Evolutionary conservation across 2,888 invertebrate species (phyloP), one percentile per base, ranked within the genome.

Genomic region (Andrena trimmerana): DNA sequence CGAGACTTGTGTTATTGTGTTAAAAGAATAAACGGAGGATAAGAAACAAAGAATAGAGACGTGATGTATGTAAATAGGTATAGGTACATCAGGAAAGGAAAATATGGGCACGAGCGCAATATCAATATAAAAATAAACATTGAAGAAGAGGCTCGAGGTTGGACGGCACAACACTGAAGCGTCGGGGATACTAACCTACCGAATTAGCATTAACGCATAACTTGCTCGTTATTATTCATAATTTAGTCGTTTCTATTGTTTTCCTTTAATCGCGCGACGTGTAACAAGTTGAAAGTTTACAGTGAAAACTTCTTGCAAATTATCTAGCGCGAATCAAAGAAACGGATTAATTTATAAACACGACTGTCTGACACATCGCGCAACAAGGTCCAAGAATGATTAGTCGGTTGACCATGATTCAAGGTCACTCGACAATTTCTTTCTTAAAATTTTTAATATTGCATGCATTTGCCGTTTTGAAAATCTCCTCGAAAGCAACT

Each of bases 281-380:
- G 36, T 50, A 36, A 63, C 0, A 68, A 65, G 42, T 57, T 63
- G n/a, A 52, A 36, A n/a, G 24, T 57, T 50, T 31, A 36, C 29
- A 62, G 33, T 62, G 13, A 42, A 42, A 65, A 52, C 66, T 48
- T 48, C 29, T 29, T 57, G 10, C 24, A 29, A 78, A 68, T 50
- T 16, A 24, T n/a, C 79, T 69, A 79, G 8, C 68, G 31, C 36
- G 57, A 73, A 24, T 31, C 13, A 10, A 13, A 27, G 24, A 57
- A 57, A 73, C 13, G 20, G 3, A 77, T 70, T 71, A 71, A 85
- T 84, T 81, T 86, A 81, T 83, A 86, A 75, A 83, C 71, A 81
- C 65, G 36, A 78, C 59, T 74, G 84, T 86, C 75, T 91, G 90
- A 91, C 91, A 91, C 86, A 91, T 91, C 86, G 86, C 86, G 77